A percentile compares a stretch with the other conserved stretches of the same genome.
phyloP scores from a whole-genome alignment of 2,797 vertebrate species.

The Argya squamiceps region DNA sequence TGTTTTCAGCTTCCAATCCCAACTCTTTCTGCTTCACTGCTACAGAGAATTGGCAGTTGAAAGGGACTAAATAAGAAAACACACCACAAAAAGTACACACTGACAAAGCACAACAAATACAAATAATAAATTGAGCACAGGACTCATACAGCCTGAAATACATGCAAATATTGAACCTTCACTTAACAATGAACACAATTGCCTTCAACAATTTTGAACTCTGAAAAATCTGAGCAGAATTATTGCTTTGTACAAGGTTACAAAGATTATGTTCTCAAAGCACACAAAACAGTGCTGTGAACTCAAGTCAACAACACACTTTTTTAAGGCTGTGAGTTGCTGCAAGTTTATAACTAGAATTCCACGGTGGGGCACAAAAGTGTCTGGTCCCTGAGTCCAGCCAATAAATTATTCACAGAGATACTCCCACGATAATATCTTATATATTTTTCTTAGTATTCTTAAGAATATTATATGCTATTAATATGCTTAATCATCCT shows the following conservation, averaged over 20 bases:
- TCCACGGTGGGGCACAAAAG: background rate
- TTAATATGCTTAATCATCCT: background rate
- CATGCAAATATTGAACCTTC: background rate
- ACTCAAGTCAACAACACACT: background rate
- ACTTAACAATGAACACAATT: background rate
- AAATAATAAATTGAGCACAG: background rate
- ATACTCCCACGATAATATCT: background rate
- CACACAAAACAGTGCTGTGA: background rate
- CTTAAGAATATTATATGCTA: background rate
- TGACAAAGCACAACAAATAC: background rate
- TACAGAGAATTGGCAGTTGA: background rate
- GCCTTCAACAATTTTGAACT: background rate
- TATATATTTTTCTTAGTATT: background rate
- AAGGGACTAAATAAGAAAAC: background rate
- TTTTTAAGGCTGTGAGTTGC: background rate
- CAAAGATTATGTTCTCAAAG: background rate
- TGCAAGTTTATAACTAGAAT: background rate
- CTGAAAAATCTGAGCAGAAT: background rate
- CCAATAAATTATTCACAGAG: background rate
- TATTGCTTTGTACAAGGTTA: background rate
- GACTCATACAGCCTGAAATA: background rate
- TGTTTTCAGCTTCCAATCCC: background rate
- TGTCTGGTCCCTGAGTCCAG: background rate
- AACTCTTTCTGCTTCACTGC: background rate
- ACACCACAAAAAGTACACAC: background rate